Conservation (phyloP, 2,797 vertebrate genomes). For the Malacoctenus gilli region DNA sequence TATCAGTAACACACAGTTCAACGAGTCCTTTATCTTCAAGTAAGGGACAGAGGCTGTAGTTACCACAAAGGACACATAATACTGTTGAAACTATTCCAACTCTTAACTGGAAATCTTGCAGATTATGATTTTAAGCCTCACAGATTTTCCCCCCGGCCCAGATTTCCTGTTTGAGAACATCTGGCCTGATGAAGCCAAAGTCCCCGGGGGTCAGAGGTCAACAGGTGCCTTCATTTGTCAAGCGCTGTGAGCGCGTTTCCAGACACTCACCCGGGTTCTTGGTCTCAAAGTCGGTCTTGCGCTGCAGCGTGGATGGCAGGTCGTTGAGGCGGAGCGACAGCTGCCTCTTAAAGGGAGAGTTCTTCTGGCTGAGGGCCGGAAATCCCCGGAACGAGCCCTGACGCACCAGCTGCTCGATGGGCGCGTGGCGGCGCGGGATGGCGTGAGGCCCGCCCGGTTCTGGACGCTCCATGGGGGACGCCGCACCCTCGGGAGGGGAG, state of each 20-base stretch:
- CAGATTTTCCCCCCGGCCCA: not conserved
- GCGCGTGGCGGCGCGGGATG: slow-evolving; percentile 92
- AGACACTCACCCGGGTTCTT: slow-evolving; percentile 83
- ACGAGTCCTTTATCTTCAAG: no score
- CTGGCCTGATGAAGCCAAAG: slow-evolving; percentile 1
- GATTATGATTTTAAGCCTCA: not conserved
- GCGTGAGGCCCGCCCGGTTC: slow-evolving; percentile 86
- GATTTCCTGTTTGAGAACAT: not conserved
- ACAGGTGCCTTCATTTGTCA: slow-evolving; percentile 3
- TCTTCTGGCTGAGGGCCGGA: slow-evolving; percentile 91
- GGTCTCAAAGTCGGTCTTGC: slow-evolving; percentile 87
- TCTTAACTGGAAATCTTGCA: not conserved
- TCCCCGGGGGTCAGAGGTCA: slow-evolving; percentile 16
- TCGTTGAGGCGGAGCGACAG: slow-evolving; percentile 92
- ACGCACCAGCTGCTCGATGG: slow-evolving; percentile 93
- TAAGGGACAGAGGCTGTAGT: no score
- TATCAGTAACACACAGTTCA: no score
- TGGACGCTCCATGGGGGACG: slow-evolving; percentile 84
- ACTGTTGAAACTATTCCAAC: no score
- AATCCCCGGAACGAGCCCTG: slow-evolving; percentile 94
- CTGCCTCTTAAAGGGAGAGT: slow-evolving; percentile 93
- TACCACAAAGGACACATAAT: no score
- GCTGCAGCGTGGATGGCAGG: slow-evolving; percentile 91
- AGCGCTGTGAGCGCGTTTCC: slow-evolving; percentile 1
- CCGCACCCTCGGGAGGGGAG: slow-evolving; percentile 86